phyloP scores from a whole-genome alignment of 2,113 vertebrate species.

The Pitta sordida region DNA sequence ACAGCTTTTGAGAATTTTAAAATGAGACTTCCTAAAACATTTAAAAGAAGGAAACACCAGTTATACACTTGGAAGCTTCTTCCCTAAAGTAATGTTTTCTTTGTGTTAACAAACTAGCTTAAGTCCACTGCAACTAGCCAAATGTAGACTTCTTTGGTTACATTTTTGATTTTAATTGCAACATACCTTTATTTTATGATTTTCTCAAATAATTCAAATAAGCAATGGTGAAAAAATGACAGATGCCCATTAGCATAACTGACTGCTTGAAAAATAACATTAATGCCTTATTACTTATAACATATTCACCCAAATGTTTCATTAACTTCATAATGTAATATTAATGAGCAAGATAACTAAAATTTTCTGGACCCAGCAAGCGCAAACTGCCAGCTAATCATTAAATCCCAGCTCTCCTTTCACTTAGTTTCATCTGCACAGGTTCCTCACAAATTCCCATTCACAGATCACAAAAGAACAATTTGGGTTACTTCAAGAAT shows the following conservation, averaged over 20 bases:
- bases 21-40: background rate
- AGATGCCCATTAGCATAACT: slow-evolving; percentile 79
- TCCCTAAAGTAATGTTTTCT: background rate
- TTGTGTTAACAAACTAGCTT: background rate
- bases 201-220: slow-evolving; percentile 21
- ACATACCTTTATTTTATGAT: slow-evolving; percentile 23
- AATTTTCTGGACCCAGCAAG: slow-evolving; percentile 57
- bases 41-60: background rate
- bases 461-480: slow-evolving; percentile 76
- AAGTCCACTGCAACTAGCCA: background rate
- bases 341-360: slow-evolving; percentile 77
- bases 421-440: slow-evolving; percentile 56
- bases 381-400: slow-evolving; percentile 68
- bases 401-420: slow-evolving; percentile 54
- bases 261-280: slow-evolving; percentile 73
- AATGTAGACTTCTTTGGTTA: background rate
- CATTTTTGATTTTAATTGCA: background rate
- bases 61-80: background rate
- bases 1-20: too few relatives aligned
- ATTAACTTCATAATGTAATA: slow-evolving; percentile 76
- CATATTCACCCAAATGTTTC: slow-evolving; percentile 82
- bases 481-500: slow-evolving; percentile 75
- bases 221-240: slow-evolving; percentile 52
- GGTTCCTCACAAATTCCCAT: slow-evolving; percentile 68
- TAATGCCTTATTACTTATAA: slow-evolving; percentile 80